Percentiles rank a stretch among this genome's conserved stretches.
Conservation (phyloP, 2,113 vertebrate genomes). For the Mustela lutreola region DNA sequence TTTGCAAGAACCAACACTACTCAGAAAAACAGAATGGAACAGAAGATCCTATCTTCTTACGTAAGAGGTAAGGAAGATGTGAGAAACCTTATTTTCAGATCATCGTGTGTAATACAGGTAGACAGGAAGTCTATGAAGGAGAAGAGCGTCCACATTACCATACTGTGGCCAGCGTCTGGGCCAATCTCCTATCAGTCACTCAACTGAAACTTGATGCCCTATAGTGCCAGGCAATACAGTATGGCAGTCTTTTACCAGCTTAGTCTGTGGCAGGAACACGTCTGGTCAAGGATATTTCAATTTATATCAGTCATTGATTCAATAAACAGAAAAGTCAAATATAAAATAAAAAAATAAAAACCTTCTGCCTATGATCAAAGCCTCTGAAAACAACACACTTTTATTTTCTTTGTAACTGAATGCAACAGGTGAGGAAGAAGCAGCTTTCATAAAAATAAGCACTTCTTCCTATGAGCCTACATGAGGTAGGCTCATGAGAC, state of each 20-base stretch:
- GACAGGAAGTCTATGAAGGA: not conserved
- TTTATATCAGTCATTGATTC: not conserved
- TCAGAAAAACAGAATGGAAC: not conserved
- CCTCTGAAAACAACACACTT: slow-evolving; percentile 29
- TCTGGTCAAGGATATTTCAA: not conserved
- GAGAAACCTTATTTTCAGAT: not conserved
- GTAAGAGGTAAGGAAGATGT: not conserved
- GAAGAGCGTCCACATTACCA: not conserved
- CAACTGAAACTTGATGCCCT: not conserved
- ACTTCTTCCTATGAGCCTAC: not conserved
- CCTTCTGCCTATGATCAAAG: slow-evolving; percentile 9
- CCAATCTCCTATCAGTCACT: not conserved
- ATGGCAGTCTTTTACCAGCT: not conserved
- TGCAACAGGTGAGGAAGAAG: not conserved
- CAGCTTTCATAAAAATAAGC: not conserved
- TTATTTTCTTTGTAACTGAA: slow-evolving; percentile 34
- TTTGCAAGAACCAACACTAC: not conserved
- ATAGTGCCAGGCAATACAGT: not conserved
- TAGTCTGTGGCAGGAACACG: not conserved
- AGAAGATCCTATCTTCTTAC: not conserved
- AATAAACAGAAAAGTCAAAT: slow-evolving; percentile 21
- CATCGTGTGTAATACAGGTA: not conserved
- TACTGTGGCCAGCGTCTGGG: not conserved
- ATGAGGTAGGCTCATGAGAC: not conserved
- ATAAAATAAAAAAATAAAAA: not conserved